Percentiles rank a stretch among this genome's conserved stretches.
Conservation (phyloP, 2,888 invertebrate species). For the Thecocarcelia acutangulata region DNA sequence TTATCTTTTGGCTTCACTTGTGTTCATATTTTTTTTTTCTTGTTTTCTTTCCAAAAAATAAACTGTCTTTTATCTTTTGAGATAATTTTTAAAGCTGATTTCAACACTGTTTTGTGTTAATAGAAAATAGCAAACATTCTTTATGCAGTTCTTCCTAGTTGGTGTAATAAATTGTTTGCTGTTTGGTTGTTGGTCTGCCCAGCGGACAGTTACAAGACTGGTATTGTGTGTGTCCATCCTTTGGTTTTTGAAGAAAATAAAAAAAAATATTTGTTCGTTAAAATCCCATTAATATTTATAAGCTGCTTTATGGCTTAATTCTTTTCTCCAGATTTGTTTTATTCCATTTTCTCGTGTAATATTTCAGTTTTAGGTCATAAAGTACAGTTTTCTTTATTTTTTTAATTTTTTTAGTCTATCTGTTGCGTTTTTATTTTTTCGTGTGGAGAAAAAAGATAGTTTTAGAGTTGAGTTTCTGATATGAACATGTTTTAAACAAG, state of each 20-base stretch:
- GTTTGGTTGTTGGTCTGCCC: background rate
- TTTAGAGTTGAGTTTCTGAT: no score
- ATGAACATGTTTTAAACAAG: no score
- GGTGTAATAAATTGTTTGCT: conserved; percentile 19
- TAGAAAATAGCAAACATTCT: background rate
- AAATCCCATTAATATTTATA: conserved; percentile 71
- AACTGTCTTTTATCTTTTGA: no score
- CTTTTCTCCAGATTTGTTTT: conserved; percentile 4
- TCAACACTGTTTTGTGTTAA: background rate
- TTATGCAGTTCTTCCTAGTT: background rate
- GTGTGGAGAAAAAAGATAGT: no score
- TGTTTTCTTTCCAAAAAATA: no score
- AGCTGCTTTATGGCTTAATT: conserved; percentile 60
- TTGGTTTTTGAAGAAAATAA: background rate
- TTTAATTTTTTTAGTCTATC: no score
- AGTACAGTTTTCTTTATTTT: no score
- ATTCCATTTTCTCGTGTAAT: background rate
- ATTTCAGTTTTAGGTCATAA: conserved; percentile 22
- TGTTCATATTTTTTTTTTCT: no score
- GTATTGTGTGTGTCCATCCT: background rate
- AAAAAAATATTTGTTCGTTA: conserved; percentile 64
- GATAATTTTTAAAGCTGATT: no score
- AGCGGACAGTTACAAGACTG: background rate
- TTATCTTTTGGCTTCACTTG: no score
- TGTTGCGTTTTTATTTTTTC: background rate